Base-by-base conservation (phyloP, 2,888 invertebrate species). In the Acholoe squamosa region DNA sequence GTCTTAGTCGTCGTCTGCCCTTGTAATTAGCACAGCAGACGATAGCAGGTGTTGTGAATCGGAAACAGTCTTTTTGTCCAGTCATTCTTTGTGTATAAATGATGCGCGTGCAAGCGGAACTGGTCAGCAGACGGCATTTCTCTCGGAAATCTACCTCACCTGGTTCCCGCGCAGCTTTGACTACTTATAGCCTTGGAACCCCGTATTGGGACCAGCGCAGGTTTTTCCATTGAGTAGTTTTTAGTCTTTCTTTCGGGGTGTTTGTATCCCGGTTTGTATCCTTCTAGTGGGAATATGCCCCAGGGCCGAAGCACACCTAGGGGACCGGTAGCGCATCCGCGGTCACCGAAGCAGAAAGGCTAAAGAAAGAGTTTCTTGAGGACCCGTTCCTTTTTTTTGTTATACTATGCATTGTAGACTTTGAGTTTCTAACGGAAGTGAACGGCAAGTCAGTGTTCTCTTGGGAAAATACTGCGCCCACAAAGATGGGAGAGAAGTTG, bases 371-470 rank as follows among this genome's bases (percentile, higher is more conserved):
- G 28, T 71, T 71, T 5, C 71, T 71, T 71, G 71, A 28, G 14
- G 71, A 71, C 71, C 71, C 71, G 71, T 71, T 71, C 12, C 28
- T 71, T 71, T 71, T 43, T 61, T 71, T 71, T 71, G 71, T 71
- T 28, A 43, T 43, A 71, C 71, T 28, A 5, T 22, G 71, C 28
- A 71, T 71, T 71, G 71, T 71, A 14, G n/a, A 28, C 25, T 71
- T 28, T 71, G 28, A 22, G 43, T 5, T n/a, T n/a, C 61, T 61
- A 61, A 61, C 71, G 71, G 71, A 71, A 71, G 71, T 71, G 71
- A 71, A 61, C 28, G 71, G 28, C 14, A 71, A 71, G 71, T 28
- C 71, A 25, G 25, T 28, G 71, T 25, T 28, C 61, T 22, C 61
- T 25, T 71, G 71, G 71, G 71, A 71, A 71, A 71, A 28, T 71